Conservation (phyloP, 2,888 invertebrate species). For the Drosophila eohydei region DNA sequence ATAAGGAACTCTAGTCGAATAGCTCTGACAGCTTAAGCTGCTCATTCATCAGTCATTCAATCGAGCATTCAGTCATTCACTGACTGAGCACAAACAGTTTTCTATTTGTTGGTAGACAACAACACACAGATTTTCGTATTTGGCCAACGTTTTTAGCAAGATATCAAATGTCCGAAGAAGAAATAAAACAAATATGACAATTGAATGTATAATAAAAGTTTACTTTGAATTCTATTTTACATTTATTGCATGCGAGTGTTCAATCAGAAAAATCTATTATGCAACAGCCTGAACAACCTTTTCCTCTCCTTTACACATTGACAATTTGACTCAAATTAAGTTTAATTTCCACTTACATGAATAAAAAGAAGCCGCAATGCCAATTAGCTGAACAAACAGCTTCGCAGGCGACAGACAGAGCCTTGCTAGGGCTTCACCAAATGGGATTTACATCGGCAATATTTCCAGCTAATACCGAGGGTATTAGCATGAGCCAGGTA, state of each 20-base stretch:
- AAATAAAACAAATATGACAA: background rate
- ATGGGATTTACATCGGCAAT: constrained; percentile 44
- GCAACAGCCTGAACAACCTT: background rate
- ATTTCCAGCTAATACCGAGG: constrained; percentile 25
- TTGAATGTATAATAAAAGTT: background rate
- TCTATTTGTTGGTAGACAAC: background rate
- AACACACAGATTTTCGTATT: background rate
- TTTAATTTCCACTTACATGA: constrained; percentile 9
- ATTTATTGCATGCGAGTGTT: constrained; percentile 1
- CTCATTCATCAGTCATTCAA: background rate
- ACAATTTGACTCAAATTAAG: background rate
- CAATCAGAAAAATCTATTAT: constrained; percentile 2
- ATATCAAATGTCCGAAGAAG: background rate
- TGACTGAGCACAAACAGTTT: background rate
- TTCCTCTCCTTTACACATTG: background rate
- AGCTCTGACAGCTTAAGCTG: background rate
- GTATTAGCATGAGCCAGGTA: constrained; percentile 15
- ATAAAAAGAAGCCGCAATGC: constrained; percentile 1
- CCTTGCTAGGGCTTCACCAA: constrained; percentile 51
- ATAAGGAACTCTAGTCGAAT: background rate
- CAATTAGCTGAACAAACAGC: constrained; percentile 49
- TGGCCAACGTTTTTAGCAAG: background rate
- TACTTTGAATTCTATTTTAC: background rate
- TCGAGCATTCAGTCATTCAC: background rate
- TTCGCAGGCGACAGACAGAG: constrained; percentile 17